Evolutionary conservation across 2,888 invertebrate species (phyloP), one percentile per base, ranked within the genome.

Genomic region (Phlogophora meticulosa): DNA sequence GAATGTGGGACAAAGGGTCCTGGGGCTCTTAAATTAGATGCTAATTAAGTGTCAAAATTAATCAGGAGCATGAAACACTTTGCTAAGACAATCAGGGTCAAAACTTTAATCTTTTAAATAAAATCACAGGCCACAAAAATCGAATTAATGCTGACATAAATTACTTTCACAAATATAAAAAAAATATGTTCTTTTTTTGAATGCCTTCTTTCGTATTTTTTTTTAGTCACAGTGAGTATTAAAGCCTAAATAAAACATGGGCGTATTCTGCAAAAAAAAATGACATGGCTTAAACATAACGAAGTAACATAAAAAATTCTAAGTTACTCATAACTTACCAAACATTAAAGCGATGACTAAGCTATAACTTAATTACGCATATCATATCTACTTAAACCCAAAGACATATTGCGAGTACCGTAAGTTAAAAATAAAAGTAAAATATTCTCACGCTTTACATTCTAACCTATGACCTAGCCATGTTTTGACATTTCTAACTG

Each of bases 401-500:
- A 43, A 32, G 76, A 62, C 58, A 55, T 66, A 69, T 66, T 65
- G 53, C 73, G 36, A 75, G 72, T 80, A 76, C 80, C 72, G 76
- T 79, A 81, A 75, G 72, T 63, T 57, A 71, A 81, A 78, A 79
- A 86, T 83, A 81, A 81, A 81, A 65, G 69, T 67, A 59, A 82
- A 82, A 87, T 84, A 80, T 93, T 94, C 94, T 90, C 94, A 94
- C 94, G 92, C 83, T 85, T 86, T 85, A 89, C 79, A 90, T 90
- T 88, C 87, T 89, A 88, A 93, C 92, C 93, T 92, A 83, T 87
- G 92, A 93, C 93, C 90, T 88, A 87, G 88, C 90, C 89, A 87
- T 85, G 84, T 90, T 91, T 91, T 90, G 90, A 88, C 87, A 81
- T 88, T 86, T 88, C 85, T 93, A 93, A 94, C 93, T 93, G 93